These are phyloP conservation scores for Reinhardtius hippoglossoides DNA, from an alignment of 2,113 vertebrate species.

Conservation along the genomic window DNA sequence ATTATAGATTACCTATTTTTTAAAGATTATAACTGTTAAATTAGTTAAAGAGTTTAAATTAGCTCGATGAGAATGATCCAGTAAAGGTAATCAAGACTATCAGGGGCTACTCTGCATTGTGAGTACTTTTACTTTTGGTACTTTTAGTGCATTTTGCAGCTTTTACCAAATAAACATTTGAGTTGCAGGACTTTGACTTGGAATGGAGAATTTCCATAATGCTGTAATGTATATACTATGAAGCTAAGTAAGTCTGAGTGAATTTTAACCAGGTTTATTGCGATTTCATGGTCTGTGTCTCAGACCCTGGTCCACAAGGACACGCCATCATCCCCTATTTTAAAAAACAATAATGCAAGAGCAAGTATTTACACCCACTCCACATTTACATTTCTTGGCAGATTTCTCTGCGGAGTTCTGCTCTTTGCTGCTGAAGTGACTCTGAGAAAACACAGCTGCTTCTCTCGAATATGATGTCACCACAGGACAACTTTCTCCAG, in stretches of 20 bases:
- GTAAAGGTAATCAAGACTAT: too few relatives aligned
- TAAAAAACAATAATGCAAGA: constrained; percentile 18
- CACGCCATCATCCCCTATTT: constrained; percentile 1
- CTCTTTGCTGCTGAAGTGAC: constrained; percentile 88
- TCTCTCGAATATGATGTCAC: constrained; percentile 87
- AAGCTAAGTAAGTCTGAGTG: not conserved
- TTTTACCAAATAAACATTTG: too few relatives aligned
- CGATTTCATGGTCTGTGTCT: constrained; percentile 1
- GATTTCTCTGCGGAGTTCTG: constrained; percentile 78
- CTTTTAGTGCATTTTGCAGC: too few relatives aligned
- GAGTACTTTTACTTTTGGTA: too few relatives aligned
- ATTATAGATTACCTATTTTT: too few relatives aligned
- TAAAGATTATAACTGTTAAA: too few relatives aligned
- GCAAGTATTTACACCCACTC: constrained; percentile 30
- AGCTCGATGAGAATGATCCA: not conserved
- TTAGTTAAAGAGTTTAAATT: too few relatives aligned
- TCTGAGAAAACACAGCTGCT: constrained; percentile 92
- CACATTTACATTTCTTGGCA: constrained; percentile 76
- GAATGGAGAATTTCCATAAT: too few relatives aligned
- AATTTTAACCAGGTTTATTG: constrained; percentile 4
- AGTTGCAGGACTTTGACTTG: not conserved
- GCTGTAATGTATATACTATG: not conserved
- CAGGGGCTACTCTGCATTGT: too few relatives aligned
- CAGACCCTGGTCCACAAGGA: not conserved
- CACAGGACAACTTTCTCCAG: constrained; percentile 82